Evolutionary conservation across 2,113 vertebrate genomes (phyloP), one percentile per base, ranked within the genome.

Genomic region (Anguilla rostrata): DNA sequence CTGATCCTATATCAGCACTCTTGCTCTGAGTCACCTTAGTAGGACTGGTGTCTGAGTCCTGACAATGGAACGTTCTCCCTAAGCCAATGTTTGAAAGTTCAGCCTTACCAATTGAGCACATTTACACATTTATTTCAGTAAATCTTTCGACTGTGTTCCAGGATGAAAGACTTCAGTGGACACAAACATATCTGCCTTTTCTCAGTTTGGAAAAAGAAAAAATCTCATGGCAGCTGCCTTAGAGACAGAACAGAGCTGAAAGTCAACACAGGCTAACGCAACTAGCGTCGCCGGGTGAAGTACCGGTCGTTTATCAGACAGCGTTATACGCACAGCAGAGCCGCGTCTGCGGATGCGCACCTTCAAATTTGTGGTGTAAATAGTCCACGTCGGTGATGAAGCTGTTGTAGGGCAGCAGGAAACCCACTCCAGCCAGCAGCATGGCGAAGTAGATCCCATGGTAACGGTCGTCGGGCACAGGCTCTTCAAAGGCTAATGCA

Each of bases 361-460:
- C 98, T 96, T 97, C 92, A 87, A 98, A 99, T 93, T 98, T 99
- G 85, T 98, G 97, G 87, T 99, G 98, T 86, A 99, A 95, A 89
- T 99, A 99, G 91, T 99, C 98, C 88, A 99, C 98, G 0, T 99
- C 98, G 0, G 98, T 99, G 92, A 99, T 99, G 89, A 99, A 99
- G 87, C 98, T 99, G 94, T 99, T 99, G 95, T 99, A 99, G 0
- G 98, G 98, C 89, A 99, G 95, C 87, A 99, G 96, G 93, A 99
- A 99, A 34, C 98, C 98, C 82, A 99, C 98, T 6, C 98, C 98
- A 0, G 98, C 98, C 93, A 99, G 94, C 86, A 99, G 93, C 98
- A 99, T 99, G 0, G 98, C 98, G 46, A 99, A 99, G 90, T 99
- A 99, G 93, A 99, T 98, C 87, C 97, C 97, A 86, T 98, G 98